These are phyloP conservation scores for Cephus nigrinus DNA, from an alignment of 2,888 invertebrate genomes.

Conservation along the genomic window DNA sequence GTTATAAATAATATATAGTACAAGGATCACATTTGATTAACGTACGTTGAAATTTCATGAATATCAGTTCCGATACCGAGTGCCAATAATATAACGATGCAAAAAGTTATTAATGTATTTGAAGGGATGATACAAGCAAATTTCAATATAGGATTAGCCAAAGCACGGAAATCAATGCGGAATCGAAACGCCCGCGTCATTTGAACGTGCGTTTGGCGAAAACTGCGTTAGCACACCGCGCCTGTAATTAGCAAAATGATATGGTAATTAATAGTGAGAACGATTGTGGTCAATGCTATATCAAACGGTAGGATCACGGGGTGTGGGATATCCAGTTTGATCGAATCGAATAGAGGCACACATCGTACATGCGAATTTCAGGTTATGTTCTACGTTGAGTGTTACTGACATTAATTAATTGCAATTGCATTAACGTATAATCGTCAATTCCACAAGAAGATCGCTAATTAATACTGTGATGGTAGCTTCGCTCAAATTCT, in stretches of 20 bases:
- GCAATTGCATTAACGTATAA: not conserved
- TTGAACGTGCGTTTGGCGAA: not conserved
- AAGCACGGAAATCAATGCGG: not conserved
- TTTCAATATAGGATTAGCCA: not conserved
- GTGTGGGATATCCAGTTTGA: constrained; percentile 7
- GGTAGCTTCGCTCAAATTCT: not conserved
- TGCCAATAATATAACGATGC: not conserved
- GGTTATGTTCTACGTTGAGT: not conserved
- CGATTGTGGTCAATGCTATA: constrained; percentile 10
- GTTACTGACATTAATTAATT: not conserved
- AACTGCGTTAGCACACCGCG: constrained; percentile 20
- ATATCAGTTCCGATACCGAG: not conserved
- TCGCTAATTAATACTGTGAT: not conserved
- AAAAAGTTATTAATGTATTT: not conserved
- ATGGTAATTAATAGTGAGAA: constrained; percentile 34
- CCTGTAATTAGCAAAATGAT: constrained; percentile 38
- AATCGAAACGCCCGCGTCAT: not conserved
- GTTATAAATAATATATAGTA: not conserved
- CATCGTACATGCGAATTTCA: not conserved
- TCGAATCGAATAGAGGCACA: constrained; percentile 30
- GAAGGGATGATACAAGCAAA: not conserved
- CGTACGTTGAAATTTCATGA: not conserved
- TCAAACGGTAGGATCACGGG: constrained; percentile 7
- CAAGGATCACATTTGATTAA: not conserved
- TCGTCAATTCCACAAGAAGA: not conserved